These are phyloP conservation scores for Phrynosoma platyrhinos DNA, from an alignment of 2,113 vertebrate species.

Conservation along the genomic window DNA sequence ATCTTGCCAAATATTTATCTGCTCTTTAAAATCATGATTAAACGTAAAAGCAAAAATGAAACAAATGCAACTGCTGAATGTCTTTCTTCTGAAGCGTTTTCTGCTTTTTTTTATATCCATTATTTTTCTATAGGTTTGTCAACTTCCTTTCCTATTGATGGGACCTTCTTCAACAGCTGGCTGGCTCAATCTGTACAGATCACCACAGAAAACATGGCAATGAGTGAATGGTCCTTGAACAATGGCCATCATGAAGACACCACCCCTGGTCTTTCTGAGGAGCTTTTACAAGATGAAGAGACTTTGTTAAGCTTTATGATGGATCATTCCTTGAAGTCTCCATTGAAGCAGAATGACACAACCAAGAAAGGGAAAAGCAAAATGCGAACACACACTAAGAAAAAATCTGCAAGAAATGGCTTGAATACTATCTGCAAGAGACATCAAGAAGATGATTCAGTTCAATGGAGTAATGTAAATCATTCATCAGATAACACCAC, in stretches of 20 bases:
- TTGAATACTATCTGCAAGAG: constrained; percentile 48
- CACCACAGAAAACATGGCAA: constrained; percentile 91
- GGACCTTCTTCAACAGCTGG: constrained; percentile 96
- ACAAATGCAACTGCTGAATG: rapidly evolving
- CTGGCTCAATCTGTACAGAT: constrained; percentile 95
- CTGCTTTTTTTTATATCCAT: background rate
- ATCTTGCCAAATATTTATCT: background rate
- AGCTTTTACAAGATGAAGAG: constrained; percentile 93
- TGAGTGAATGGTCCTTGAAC: constrained; percentile 93
- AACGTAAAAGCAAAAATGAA: background rate
- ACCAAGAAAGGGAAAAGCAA: constrained; percentile 85
- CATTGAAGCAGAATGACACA: constrained; percentile 88
- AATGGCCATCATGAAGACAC: constrained; percentile 84
- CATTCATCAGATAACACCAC: constrained; percentile 63
- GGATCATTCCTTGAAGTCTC: constrained; percentile 90
- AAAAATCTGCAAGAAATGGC: constrained; percentile 71
- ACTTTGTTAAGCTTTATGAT: constrained; percentile 95
- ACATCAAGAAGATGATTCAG: constrained; percentile 58
- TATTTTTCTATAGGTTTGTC: constrained; percentile 81
- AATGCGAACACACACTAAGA: constrained; percentile 80
- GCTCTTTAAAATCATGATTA: background rate
- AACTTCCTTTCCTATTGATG: constrained; percentile 92
- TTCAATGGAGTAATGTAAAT: constrained; percentile 68
- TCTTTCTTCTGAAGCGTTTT: background rate
- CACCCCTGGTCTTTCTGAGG: constrained; percentile 89